phyloP scores from a whole-genome alignment of 2,888 invertebrate genomes.

The Panopea generosa region DNA sequence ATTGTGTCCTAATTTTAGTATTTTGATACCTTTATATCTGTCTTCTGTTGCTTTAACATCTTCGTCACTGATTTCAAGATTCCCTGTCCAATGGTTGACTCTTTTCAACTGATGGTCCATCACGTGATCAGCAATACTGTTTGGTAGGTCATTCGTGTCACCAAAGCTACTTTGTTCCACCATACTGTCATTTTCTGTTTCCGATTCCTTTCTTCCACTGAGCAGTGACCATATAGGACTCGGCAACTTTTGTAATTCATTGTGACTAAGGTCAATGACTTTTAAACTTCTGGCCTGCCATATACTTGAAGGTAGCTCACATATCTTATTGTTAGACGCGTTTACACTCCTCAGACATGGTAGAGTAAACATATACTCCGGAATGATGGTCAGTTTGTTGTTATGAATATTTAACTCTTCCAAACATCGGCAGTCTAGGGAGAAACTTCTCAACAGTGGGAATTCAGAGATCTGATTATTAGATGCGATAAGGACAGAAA shows the following conservation, averaged over 20 bases:
- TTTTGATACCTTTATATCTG: constrained; percentile 72
- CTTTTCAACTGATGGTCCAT: constrained; percentile 6
- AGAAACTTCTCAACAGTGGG: constrained; percentile 86
- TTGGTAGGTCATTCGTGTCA: not conserved
- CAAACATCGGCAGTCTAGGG: constrained; percentile 88
- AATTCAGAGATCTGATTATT: constrained; percentile 92
- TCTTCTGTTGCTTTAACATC: constrained; percentile 40
- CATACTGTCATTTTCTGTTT: not conserved
- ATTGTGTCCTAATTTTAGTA: constrained; percentile 95
- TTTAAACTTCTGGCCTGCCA: constrained; percentile 66
- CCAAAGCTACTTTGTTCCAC: constrained; percentile 1
- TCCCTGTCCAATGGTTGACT: constrained; percentile 48
- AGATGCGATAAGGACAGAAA: constrained; percentile 95
- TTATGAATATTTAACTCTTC: constrained; percentile 95
- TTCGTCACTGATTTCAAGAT: constrained; percentile 45
- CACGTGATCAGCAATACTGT: not conserved
- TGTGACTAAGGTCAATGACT: constrained; percentile 60
- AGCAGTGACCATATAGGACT: constrained; percentile 19
- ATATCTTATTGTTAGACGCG: constrained; percentile 94
- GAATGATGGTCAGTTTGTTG: constrained; percentile 93
- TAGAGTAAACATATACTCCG: constrained; percentile 92
- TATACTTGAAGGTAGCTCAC: constrained; percentile 88
- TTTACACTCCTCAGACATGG: constrained; percentile 93
- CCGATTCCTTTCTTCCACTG: not conserved
- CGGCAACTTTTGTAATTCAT: constrained; percentile 49